Percentiles rank a stretch among this genome's conserved stretches.
These are phyloP conservation scores for Riparia riparia DNA, from an alignment of 2,113 vertebrate species.

Conservation along the genomic window DNA sequence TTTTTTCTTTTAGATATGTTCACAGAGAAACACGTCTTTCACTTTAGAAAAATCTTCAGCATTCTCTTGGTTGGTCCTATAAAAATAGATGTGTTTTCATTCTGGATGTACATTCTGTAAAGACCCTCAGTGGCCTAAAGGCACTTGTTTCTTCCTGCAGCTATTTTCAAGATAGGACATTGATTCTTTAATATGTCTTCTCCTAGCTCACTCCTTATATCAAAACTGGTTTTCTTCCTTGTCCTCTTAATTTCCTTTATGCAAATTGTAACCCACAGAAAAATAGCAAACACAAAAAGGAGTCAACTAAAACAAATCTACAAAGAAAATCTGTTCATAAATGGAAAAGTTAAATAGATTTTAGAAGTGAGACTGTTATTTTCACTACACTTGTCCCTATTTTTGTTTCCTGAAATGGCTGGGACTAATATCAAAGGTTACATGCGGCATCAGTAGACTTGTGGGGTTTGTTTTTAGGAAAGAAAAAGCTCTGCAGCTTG, in stretches of 20 bases:
- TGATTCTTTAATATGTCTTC: conserved; percentile 7
- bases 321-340: conserved; percentile 10
- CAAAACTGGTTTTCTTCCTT: neutral
- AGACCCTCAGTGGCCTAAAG: conserved; percentile 12
- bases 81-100: neutral
- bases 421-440: conserved; percentile 35
- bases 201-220: neutral
- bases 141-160: conserved; percentile 34
- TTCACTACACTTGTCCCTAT: neutral
- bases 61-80: neutral
- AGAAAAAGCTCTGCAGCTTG: conserved; percentile 70
- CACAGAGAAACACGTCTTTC: neutral
- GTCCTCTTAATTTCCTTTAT: conserved; percentile 27
- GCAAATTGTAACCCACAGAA: neutral
- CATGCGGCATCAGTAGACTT: conserved; percentile 30
- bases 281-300: neutral
- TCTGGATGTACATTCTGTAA: neutral
- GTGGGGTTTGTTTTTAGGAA: conserved; percentile 50
- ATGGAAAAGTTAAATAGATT: neutral
- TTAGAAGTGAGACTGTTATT: neutral
- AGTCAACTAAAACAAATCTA: neutral
- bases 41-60: neutral
- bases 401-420: conserved; percentile 35
- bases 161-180: conserved; percentile 20
- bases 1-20: neutral